Conservation (phyloP, 2,888 invertebrate species). For the Epinotia brunnichana region DNA sequence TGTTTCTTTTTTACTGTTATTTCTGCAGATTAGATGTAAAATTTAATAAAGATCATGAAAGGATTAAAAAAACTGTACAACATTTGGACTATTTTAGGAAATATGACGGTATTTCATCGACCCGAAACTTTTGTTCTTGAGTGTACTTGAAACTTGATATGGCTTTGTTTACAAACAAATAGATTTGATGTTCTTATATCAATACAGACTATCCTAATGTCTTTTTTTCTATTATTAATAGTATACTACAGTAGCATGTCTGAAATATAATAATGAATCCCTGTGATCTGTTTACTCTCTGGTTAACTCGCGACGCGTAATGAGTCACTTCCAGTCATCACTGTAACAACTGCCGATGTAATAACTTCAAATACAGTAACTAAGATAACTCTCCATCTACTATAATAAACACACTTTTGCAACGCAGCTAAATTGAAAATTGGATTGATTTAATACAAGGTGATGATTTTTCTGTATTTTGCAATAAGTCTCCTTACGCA, state of each 20-base stretch:
- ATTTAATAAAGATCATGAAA: no score
- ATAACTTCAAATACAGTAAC: constrained; percentile 5
- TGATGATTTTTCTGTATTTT: constrained; percentile 48
- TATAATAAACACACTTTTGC: constrained; percentile 48
- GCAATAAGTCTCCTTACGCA: constrained; percentile 49
- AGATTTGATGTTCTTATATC: not conserved
- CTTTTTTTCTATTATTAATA: not conserved
- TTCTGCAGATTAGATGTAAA: no score
- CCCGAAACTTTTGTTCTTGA: no score
- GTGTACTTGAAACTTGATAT: not conserved
- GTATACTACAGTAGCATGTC: not conserved
- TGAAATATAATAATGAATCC: not conserved
- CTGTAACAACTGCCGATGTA: constrained; percentile 10
- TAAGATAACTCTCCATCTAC: not conserved
- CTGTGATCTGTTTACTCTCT: constrained; percentile 31
- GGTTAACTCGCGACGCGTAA: constrained; percentile 9
- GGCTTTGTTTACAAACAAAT: not conserved
- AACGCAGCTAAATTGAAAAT: constrained; percentile 51
- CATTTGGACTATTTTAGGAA: no score
- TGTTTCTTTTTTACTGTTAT: no score
- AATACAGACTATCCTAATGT: not conserved
- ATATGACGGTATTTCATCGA: no score
- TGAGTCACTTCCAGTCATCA: constrained; percentile 22
- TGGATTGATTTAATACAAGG: constrained; percentile 48
- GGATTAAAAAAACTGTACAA: no score